phyloP scores from a whole-genome alignment of 2,113 vertebrate genomes.

The Ariopsis seemanni region DNA sequence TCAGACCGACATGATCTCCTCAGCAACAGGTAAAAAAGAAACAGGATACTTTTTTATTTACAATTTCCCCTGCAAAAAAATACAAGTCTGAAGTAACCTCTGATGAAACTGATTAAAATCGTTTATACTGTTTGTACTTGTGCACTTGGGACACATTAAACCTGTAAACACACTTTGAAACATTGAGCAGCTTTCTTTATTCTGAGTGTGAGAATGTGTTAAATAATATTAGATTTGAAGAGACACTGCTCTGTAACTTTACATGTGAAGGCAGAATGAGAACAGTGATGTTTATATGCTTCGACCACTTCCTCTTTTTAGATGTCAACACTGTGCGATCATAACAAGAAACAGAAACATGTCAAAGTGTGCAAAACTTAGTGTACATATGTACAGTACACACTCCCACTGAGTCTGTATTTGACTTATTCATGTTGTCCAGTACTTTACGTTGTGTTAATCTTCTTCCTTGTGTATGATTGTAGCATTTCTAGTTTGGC shows the following conservation, averaged over 20 bases:
- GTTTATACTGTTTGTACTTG: not conserved
- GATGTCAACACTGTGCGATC: not conserved
- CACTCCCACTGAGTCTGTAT: not conserved
- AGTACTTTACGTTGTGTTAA: not conserved
- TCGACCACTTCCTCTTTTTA: not conserved
- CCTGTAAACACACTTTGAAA: not conserved
- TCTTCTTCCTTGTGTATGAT: not conserved
- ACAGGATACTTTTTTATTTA: not conserved
- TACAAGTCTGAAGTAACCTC: not conserved
- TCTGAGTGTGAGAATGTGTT: not conserved
- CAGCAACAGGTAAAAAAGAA: constrained; percentile 14
- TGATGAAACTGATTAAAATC: not conserved
- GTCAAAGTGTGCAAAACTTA: not conserved
- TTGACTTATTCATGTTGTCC: not conserved
- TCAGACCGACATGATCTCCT: not conserved
- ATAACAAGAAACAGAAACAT: not conserved
- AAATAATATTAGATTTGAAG: not conserved
- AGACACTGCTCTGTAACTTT: not conserved
- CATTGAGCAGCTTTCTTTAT: not conserved
- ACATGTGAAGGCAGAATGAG: too few species aligned
- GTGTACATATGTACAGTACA: too few species aligned
- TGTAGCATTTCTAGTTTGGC: not conserved
- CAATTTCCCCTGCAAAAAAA: not conserved
- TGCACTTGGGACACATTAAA: not conserved
- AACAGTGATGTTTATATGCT: not conserved